phyloP scores from a whole-genome alignment of 2,888 invertebrate species.

The Drosophila maculinotata region DNA sequence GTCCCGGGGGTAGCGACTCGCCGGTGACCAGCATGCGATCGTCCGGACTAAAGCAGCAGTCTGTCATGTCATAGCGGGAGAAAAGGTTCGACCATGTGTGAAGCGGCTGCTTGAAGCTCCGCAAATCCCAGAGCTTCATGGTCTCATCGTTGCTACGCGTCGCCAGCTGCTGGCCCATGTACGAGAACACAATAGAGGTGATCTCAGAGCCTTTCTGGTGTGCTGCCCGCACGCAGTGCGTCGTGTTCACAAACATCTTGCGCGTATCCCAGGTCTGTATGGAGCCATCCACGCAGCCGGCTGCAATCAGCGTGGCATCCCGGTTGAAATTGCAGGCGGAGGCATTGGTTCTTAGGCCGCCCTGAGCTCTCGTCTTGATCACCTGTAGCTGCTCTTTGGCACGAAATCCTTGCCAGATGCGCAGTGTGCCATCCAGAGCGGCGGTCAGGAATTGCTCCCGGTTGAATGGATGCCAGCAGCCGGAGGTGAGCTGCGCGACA shows the following conservation, averaged over 20 bases:
- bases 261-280: slow-evolving; percentile 98
- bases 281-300: slow-evolving; percentile 95
- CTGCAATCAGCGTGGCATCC: slow-evolving; percentile 94
- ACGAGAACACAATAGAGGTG: slow-evolving; percentile 94
- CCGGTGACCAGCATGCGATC: slow-evolving; percentile 95
- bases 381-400: slow-evolving; percentile 92
- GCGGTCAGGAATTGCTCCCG: slow-evolving; percentile 97
- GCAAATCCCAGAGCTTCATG: slow-evolving; percentile 97
- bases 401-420: slow-evolving; percentile 95
- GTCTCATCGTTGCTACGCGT: slow-evolving; percentile 96
- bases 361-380: slow-evolving; percentile 94
- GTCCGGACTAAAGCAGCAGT: slow-evolving; percentile 93
- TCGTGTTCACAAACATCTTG: slow-evolving; percentile 95
- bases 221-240: slow-evolving; percentile 91
- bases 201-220: slow-evolving; percentile 93
- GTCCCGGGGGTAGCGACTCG: slow-evolving; percentile 90
- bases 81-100: slow-evolving; percentile 89
- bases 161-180: slow-evolving; percentile 90
- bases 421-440: slow-evolving; percentile 96
- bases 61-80: slow-evolving; percentile 93
- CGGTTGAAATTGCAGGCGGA: slow-evolving; percentile 93
- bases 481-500: slow-evolving; percentile 94
- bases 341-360: slow-evolving; percentile 94
- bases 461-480: slow-evolving; percentile 96
- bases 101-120: slow-evolving; percentile 92